These are phyloP conservation scores for Tautogolabrus adspersus DNA, from an alignment of 2,113 vertebrate species.

Conservation along the genomic window DNA sequence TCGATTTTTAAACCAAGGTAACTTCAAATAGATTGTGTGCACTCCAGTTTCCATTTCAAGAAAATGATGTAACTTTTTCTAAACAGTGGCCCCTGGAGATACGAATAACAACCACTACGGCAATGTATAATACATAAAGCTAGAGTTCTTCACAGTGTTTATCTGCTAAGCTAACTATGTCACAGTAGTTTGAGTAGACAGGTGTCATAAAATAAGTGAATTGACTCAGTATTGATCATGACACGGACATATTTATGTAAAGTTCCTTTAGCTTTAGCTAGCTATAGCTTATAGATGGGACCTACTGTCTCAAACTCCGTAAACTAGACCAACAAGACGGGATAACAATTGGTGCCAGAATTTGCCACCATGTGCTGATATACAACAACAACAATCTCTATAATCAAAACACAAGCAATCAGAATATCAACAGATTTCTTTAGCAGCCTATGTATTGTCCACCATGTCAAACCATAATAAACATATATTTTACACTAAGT, in stretches of 20 bases:
- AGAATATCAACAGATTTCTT: background rate
- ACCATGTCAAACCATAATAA: background rate
- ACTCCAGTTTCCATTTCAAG: background rate
- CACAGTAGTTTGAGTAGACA: background rate
- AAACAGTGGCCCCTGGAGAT: background rate
- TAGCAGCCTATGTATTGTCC: background rate
- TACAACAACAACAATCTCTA: background rate
- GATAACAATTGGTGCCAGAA: background rate
- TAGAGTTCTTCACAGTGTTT: too few relatives aligned
- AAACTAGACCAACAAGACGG: too few relatives aligned
- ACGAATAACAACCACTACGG: background rate
- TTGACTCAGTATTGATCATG: background rate
- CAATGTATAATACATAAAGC: background rate
- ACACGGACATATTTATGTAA: background rate
- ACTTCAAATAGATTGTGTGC: background rate
- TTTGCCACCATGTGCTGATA: background rate
- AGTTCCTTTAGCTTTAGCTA: background rate
- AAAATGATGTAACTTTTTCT: background rate
- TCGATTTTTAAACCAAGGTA: background rate
- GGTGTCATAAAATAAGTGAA: background rate
- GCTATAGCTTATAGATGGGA: too few relatives aligned
- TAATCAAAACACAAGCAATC: background rate
- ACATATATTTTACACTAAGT: too few relatives aligned
- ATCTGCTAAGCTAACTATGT: background rate
- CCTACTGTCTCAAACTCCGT: too few relatives aligned